Evolutionary conservation across 2,888 invertebrate genomes (phyloP).

Genomic region (Timema podura): DNA sequence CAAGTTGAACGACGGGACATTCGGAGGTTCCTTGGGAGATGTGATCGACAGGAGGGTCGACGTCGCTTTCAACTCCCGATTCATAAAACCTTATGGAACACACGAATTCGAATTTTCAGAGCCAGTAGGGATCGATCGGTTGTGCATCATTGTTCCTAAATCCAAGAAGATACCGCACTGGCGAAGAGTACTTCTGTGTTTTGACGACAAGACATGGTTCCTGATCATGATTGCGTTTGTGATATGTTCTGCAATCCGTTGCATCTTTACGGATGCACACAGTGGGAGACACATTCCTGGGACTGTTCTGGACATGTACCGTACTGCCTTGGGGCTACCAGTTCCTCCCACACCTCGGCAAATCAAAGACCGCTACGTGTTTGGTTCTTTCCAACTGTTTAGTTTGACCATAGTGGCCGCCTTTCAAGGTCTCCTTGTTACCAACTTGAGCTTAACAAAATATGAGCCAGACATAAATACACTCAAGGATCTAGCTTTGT

Average conservation of each 20-base stretch:
- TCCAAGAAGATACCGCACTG: constrained; percentile 45
- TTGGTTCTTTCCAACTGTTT: constrained; percentile 42
- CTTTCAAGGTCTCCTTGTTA: constrained; percentile 48
- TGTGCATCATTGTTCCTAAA: constrained; percentile 47
- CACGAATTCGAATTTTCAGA: constrained; percentile 42
- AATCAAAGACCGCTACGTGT: constrained; percentile 43
- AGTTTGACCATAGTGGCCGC: constrained; percentile 44
- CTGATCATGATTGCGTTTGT: constrained; percentile 30
- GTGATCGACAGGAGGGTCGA: constrained; percentile 41
- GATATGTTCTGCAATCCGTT: not conserved
- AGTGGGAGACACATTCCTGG: too few species aligned
- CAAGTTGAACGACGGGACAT: constrained; percentile 34
- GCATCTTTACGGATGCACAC: too few species aligned
- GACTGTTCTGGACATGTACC: too few species aligned
- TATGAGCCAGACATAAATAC: constrained; percentile 47
- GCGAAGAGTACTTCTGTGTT: constrained; percentile 38
- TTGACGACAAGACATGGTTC: constrained; percentile 31
- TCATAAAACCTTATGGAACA: constrained; percentile 41
- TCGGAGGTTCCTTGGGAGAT: constrained; percentile 42
- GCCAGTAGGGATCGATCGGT: constrained; percentile 42
- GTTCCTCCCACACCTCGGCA: too few species aligned
- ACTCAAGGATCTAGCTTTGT: constrained; percentile 44
- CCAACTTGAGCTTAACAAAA: constrained; percentile 44
- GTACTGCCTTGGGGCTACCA: too few species aligned
- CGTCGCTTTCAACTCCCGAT: constrained; percentile 45